Percentiles rank a stretch among this genome's conserved stretches.
Conservation (phyloP, 2,113 vertebrate genomes). For the Pseudonaja textilis region DNA sequence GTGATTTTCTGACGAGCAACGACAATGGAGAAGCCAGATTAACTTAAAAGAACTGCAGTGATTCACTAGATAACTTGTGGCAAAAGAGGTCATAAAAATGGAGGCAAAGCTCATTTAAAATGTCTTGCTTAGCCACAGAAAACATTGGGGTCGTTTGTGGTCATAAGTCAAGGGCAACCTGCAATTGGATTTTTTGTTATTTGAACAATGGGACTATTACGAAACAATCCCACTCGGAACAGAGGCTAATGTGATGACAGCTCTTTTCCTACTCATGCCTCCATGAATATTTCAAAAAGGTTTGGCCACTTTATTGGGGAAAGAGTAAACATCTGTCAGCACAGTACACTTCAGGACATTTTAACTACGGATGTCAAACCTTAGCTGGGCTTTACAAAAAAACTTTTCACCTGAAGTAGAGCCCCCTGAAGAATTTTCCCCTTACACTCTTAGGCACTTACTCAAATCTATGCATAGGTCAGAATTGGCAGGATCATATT, state of each 20-base stretch:
- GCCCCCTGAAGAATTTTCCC: neutral
- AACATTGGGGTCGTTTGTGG: neutral
- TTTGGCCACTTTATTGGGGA: neutral
- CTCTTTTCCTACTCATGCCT: neutral
- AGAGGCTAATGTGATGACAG: neutral
- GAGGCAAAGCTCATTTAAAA: neutral
- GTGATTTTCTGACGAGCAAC: too few relatives aligned
- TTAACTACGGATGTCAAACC: neutral
- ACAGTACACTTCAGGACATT: neutral
- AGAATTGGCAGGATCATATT: neutral
- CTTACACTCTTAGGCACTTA: constrained; percentile 18
- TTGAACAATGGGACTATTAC: neutral
- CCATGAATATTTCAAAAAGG: neutral
- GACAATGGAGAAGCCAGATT: too few relatives aligned
- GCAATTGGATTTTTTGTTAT: neutral
- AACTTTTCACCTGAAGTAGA: neutral
- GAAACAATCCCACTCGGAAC: neutral
- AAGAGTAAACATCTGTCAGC: neutral
- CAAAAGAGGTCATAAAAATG: neutral
- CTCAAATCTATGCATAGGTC: neutral
- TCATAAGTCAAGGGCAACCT: neutral
- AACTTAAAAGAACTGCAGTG: too few relatives aligned
- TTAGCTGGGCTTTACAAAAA: neutral
- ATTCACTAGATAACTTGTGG: neutral
- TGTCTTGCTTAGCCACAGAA: neutral